Percentiles rank a stretch among this genome's conserved stretches.
phyloP scores from a whole-genome alignment of 2,888 invertebrate genomes.

The Flexamia atlantica region DNA sequence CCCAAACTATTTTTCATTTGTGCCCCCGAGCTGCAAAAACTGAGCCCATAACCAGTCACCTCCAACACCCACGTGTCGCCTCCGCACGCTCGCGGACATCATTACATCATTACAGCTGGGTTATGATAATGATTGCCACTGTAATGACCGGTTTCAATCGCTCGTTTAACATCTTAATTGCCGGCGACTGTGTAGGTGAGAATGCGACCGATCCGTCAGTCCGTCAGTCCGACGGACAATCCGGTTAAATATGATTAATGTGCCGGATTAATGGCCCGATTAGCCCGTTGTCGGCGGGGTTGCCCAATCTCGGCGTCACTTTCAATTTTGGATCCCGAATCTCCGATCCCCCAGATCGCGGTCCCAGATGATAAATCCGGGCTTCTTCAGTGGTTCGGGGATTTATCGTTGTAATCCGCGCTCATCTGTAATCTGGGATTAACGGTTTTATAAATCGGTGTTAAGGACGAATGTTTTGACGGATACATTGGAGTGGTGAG shows the following conservation, averaged over 20 bases:
- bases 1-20: too few species aligned
- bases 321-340: conserved; percentile 21
- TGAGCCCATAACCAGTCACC: too few species aligned
- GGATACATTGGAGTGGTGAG: background rate
- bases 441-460: conserved; percentile 3
- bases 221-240: conserved; percentile 13
- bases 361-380: background rate
- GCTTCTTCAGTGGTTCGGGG: background rate
- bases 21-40: too few species aligned
- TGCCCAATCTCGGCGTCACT: conserved; percentile 28
- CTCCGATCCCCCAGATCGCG: background rate
- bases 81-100: background rate
- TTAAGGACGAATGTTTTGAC: background rate
- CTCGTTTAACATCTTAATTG: conserved; percentile 40
- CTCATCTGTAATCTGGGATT: conserved; percentile 1
- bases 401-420: background rate
- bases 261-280: conserved; percentile 16
- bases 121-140: background rate
- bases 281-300: background rate
- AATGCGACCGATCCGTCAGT: background rate
- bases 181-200: conserved; percentile 16
- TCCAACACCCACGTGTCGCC: conserved; percentile 1
- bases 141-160: conserved; percentile 47
- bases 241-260: conserved; percentile 55
- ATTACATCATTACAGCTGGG: conserved; percentile 9